Evolutionary conservation across 1,140 invertebrate genomes (phyloP), one percentile per base, ranked within the genome.

Genomic region (Latrodectus geometricus): DNA sequence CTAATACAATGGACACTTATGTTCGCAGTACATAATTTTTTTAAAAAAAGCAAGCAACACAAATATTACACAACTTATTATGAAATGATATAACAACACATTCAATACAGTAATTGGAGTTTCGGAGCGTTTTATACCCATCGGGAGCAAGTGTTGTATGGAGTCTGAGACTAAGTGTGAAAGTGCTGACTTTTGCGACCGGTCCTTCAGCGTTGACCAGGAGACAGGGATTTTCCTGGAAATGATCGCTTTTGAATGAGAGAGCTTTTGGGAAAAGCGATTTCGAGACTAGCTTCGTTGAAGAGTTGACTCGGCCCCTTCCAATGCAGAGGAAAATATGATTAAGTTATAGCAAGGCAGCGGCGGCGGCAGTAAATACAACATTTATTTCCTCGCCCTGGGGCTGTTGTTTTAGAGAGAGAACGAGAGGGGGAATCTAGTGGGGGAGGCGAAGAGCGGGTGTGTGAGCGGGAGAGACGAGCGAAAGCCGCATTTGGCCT

Each of bases 401-500:
- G 83, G 83, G 83, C 83, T 85, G 83, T 85, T 85, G 83, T 85
- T 85, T 85, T 85, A 85, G 83, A 85, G 83, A 85, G 81, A 68
- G 72, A 76, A 48, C 20, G 69, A 75, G 81, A 75, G 73, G 17
- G 61, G 9, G 54, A 17, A 17, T 23, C 56, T 23, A 74, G 23
- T 21, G 73, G 9, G 73, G 73, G n/a, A 21, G n/a, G 70, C 14
- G 23, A 61, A 52, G 70, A 35, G 69, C 9, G 48, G 50, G 49
- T 11, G 77, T 69, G 70, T 52, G 77, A 12, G 77, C 8, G 65
- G 74, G 20, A 54, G 56, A 65, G 77, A 61, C n/a, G 50, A 69
- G 65, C 48, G 52, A 61, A 69, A 82, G 70, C 80, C 70, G 80
- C 52, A 49, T 82, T 69, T 82, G 80, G 68, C 70, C 70, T 17